Evolutionary conservation across 2,888 invertebrate genomes (phyloP), one percentile per base, ranked within the genome.

Genomic region (Pediacus dermestoides): DNA sequence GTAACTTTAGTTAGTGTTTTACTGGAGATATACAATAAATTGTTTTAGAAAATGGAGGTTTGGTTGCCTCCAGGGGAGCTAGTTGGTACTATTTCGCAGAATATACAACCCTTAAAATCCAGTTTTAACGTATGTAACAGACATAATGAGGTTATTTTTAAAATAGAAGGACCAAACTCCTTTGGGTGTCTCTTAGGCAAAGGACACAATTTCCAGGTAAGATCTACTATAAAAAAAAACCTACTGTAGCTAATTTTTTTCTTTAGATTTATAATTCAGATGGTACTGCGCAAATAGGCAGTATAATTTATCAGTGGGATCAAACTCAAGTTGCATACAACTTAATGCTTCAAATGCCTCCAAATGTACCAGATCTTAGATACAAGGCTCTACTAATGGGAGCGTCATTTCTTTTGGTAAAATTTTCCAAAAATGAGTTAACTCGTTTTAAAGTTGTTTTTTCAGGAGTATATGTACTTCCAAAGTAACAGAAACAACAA

Each of bases 371-470:
- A 11, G 82, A 87, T 56, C 80, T 83, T 1, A 83, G 80, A 53
- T 77, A 85, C 37, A 91, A 92, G 61, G 88, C 89, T 0, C 69
- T 88, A 2, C 71, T 92, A 34, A 64, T 93, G 14, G 92, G 85
- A 3, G 82, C 88, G 30, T 79, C 85, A 1, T 91, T 93, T 70
- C 73, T 93, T 39, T 70, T 93, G 78, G 92, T 90, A 75, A n/a
- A n/a, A n/a, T n/a, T 23, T 23, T 26, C 26, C 10, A 26, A 26
- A 11, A 9, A 22, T 22, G 18, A 8, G 18, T 12, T 15, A 15
- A 12, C 21, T 21, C 33, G 16, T 46, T 7, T 13, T 28, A 4
- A 13, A 28, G 11, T 28, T 7, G 55, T 64, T 62, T 45, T 77
- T 77, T 50, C 71, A 82, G 82, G 81, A 82, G 65, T 80, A 81